phyloP scores from a whole-genome alignment of 1,140 invertebrate species.

The Anoplolepis gracilipes region DNA sequence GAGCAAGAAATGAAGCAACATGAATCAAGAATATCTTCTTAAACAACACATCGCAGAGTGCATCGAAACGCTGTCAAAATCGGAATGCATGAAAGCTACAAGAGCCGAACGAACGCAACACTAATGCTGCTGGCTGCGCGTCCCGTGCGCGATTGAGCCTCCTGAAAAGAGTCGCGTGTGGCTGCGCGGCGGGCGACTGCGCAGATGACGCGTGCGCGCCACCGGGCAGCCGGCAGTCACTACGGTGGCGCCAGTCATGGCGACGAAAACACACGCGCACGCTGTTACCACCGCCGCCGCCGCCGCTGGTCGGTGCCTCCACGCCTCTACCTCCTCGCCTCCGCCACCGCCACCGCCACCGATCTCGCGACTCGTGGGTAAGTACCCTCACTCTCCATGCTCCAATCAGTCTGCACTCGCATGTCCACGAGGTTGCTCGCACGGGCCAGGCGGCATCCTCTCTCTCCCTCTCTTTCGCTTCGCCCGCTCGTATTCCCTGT shows the following conservation, averaged over 20 bases:
- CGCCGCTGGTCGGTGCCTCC: slow-evolving; percentile 74
- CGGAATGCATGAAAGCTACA: background rate
- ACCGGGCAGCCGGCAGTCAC: slow-evolving; percentile 21
- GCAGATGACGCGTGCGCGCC: slow-evolving; percentile 62
- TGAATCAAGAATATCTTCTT: background rate
- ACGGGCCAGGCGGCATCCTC: slow-evolving; percentile 80
- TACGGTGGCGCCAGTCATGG: slow-evolving; percentile 79
- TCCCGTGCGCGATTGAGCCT: slow-evolving; percentile 65
- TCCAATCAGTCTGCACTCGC: slow-evolving; percentile 85
- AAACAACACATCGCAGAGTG: no score
- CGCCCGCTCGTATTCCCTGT: slow-evolving; percentile 41
- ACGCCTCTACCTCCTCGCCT: slow-evolving; percentile 74
- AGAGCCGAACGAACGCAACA: background rate
- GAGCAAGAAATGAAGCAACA: background rate
- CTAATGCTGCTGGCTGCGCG: slow-evolving; percentile 54
- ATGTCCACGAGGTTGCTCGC: slow-evolving; percentile 84
- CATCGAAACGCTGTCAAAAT: background rate
- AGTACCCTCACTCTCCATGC: slow-evolving; percentile 83
- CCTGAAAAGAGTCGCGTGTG: slow-evolving; percentile 5
- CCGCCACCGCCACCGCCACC: slow-evolving; percentile 73
- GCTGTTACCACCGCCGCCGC: slow-evolving; percentile 66
- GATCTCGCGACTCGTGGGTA: slow-evolving; percentile 81
- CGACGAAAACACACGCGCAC: slow-evolving; percentile 78
- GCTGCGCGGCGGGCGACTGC: slow-evolving; percentile 66
- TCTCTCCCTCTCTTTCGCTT: slow-evolving; percentile 67